Base-by-base conservation (phyloP, 2,113 vertebrate species). In the Phoxinus phoxinus region DNA sequence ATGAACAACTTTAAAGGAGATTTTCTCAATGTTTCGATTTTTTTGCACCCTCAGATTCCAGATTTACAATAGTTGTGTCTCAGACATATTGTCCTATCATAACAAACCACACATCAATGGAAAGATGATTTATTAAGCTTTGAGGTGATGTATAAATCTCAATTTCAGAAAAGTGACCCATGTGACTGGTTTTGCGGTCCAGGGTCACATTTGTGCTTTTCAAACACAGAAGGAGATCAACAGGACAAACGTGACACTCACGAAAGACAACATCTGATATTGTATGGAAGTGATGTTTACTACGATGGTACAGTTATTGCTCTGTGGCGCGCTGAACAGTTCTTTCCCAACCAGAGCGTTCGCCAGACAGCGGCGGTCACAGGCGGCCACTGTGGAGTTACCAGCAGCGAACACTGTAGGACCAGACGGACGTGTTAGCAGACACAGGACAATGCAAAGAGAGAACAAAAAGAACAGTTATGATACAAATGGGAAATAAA, bases 201-300 rank as follows among this genome's bases (percentile, higher is more conserved):
- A n/a, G n/a, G n/a, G n/a, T n/a, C n/a, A n/a, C n/a, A 30, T 3
- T 44, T 1, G 41, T 48, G 59, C 17, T 15, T 58, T 21, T 86
- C 6, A 84, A 6, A 23, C 12, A 77, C 8, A 6, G 8, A 37
- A 61, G 10, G 65, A 3, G 32, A 21, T 35, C 0, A 83, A 63
- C 5, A 61, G 61, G 59, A 72, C 46, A 25, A 46, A 44, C 1
- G 44, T 65, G 12, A 37, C 77, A 91, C 93, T 93, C 87, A 94
- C 94, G 35, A 94, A 93, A 48, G 86, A 75, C 15, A 94, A 65
- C 2, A 93, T 95, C 69, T 92, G 82, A 63, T 95, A 95, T 61
- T 89, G 67, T 1, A 95, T 86, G 3, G 82, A 27, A 3, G 90
- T 88, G 58, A 95, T 90, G 0, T 21, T 0, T 44, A 95, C 87